These are phyloP conservation scores for Dascyllus trimaculatus DNA, from an alignment of 2,113 vertebrate genomes.

Conservation along the genomic window DNA sequence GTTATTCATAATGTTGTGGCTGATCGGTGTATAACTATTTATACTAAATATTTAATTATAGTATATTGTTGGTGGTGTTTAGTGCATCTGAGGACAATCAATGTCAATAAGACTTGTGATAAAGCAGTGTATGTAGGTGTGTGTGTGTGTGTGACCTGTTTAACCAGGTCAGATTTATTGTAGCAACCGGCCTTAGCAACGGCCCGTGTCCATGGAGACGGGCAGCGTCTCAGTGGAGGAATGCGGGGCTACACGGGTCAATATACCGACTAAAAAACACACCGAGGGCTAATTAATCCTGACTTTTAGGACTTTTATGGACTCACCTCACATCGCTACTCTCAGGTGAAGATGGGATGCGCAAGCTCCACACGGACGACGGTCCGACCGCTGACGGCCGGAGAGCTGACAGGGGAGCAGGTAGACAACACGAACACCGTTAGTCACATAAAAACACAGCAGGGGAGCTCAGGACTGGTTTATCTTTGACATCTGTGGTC, in stretches of 20 bases:
- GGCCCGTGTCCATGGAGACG: constrained; percentile 66
- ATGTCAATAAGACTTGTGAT: no score
- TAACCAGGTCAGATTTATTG: constrained; percentile 82
- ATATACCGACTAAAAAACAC: background rate
- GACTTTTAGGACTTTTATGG: constrained; percentile 25
- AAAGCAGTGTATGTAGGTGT: no score
- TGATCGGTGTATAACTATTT: no score
- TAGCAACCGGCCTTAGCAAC: constrained; percentile 85
- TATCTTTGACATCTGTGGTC: background rate
- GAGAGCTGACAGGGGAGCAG: constrained; percentile 57
- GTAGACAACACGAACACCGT: constrained; percentile 46
- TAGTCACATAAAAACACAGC: no score
- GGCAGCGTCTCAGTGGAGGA: constrained; percentile 67
- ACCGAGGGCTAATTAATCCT: background rate
- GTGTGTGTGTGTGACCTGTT: constrained; percentile 43
- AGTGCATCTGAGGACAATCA: no score
- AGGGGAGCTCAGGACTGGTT: background rate
- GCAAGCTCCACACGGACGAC: constrained; percentile 66
- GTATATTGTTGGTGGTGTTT: no score
- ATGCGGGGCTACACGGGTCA: constrained; percentile 58
- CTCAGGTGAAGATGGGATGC: constrained; percentile 80
- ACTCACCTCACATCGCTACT: background rate
- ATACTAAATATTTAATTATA: no score
- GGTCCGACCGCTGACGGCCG: constrained; percentile 67
- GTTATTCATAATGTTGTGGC: no score